Conservation (phyloP, 1,140 invertebrate species). For the Lasaia peninsularis region DNA sequence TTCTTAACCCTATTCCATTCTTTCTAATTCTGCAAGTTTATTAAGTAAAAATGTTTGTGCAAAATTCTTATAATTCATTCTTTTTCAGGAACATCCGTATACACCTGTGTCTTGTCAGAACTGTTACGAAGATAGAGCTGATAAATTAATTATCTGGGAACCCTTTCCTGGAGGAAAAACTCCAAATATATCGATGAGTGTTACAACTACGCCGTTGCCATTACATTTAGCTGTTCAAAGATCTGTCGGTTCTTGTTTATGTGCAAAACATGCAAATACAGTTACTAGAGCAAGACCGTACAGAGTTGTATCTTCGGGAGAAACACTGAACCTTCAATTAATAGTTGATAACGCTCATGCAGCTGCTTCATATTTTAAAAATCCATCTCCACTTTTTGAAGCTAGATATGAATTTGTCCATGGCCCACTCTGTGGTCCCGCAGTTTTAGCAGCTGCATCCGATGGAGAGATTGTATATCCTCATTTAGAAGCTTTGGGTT, state of each 20-base stretch:
- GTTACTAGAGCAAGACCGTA: slow-evolving; percentile 78
- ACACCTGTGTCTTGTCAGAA: slow-evolving; percentile 88
- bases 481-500: slow-evolving; percentile 88
- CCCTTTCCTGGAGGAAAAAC: slow-evolving; percentile 74
- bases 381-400: slow-evolving; percentile 87
- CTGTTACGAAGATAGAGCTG: slow-evolving; percentile 90
- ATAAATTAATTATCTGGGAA: slow-evolving; percentile 88
- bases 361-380: slow-evolving; percentile 91
- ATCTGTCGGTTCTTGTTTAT: slow-evolving; percentile 80
- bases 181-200: slow-evolving; percentile 43
- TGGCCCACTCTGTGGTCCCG: slow-evolving; percentile 90
- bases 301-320: slow-evolving; percentile 85
- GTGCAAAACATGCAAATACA: slow-evolving; percentile 79
- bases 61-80: not conserved
- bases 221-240: slow-evolving; percentile 77
- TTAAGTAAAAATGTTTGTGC: not conserved
- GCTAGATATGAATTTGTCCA: slow-evolving; percentile 92
- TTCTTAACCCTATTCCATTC: no score
- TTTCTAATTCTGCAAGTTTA: no score
- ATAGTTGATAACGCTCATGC: slow-evolving; percentile 89
- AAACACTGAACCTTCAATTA: slow-evolving; percentile 86
- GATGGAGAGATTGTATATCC: slow-evolving; percentile 92
- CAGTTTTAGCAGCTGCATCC: slow-evolving; percentile 84
- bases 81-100: slow-evolving; percentile 83
- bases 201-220: slow-evolving; percentile 72